Base-by-base conservation (phyloP, 2,888 invertebrate genomes). In the Drosophila affinis region DNA sequence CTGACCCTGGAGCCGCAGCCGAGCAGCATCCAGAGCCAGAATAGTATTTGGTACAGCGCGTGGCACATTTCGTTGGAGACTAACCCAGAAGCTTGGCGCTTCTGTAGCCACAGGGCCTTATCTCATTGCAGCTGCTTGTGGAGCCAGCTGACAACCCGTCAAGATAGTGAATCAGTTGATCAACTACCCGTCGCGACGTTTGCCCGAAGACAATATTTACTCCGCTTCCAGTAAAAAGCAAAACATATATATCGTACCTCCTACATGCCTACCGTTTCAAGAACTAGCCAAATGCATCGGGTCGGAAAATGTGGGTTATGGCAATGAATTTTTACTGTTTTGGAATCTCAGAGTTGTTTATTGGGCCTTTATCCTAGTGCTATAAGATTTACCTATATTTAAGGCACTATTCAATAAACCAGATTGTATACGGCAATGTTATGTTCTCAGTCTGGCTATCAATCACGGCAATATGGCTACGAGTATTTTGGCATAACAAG, bases 131-230 rank as follows among this genome's bases (percentile, higher is more conserved):
- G 88, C 63, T 70, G 72, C 72, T 63, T 21, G 10, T 32, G 45
- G 51, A 47, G 18, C 71, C 58, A 70, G 73, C 73, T 76, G 83
- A 76, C 83, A 84, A 56, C 62, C 51, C 62, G 79, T 83, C 89
- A 69, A 88, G 83, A 83, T 83, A 88, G 79, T 72, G 81, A 84
- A 87, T 84, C 81, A 75, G 74, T 51, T 62, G 49, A 62, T 52
- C 68, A 70, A 77, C 70, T 74, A 61, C 44, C 56, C 72, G 56
- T 44, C 62, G 61, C 72, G 56, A 46, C 62, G 61, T 68, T 44
- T 78, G 44, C 58, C 48, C 51, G 24, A 48, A 10, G 45, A 64
- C 61, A 73, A 88, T 81, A 87, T 81, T 84, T 88, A 48, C 57
- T 17, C 12, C 63, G 52, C 34, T 45, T 55, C 51, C 49, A 65